Conservation (phyloP, 2,113 vertebrate genomes). For the Caracal caracal region DNA sequence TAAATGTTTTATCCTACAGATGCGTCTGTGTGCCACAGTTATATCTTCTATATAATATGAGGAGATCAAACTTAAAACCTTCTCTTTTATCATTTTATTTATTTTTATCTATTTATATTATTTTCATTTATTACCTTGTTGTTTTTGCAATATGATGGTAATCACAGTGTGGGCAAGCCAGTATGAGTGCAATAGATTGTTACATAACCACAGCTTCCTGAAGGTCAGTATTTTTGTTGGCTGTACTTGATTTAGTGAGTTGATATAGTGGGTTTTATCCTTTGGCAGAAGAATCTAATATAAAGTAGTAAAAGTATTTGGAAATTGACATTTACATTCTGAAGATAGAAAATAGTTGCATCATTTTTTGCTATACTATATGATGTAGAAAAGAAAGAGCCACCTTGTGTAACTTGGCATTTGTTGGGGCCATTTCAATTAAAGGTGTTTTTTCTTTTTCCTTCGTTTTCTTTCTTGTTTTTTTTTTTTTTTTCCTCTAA, state of each 20-base stretch:
- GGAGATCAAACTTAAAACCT: background rate
- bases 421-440: background rate
- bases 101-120: background rate
- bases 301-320: background rate
- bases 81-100: background rate
- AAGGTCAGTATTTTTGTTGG: background rate
- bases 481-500: background rate
- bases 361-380: background rate
- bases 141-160: background rate
- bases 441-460: too few species aligned
- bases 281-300: background rate
- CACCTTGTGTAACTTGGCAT: background rate
- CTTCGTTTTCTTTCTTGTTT: background rate
- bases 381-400: background rate
- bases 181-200: background rate
- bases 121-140: background rate
- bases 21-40: background rate
- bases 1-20: background rate
- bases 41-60: background rate
- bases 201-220: background rate
- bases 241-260: background rate
- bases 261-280: background rate
- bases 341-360: background rate
- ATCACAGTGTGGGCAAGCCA: background rate
- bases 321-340: background rate